Conservation (phyloP, 2,888 invertebrate species). For the Belgica antarctica region DNA sequence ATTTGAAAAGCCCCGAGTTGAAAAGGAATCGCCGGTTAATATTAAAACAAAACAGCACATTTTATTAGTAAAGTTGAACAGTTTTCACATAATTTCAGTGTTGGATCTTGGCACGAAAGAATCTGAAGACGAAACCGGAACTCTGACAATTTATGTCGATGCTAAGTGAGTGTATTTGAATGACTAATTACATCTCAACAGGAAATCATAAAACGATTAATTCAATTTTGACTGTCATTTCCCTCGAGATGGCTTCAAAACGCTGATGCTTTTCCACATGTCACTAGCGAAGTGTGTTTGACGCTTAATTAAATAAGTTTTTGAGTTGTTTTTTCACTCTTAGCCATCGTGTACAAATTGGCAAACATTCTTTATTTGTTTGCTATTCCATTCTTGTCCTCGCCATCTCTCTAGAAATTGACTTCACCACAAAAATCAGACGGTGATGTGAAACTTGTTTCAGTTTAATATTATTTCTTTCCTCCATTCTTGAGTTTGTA, state of each 20-base stretch:
- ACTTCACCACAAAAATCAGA: constrained; percentile 9
- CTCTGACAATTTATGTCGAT: neutral
- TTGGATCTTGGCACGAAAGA: neutral
- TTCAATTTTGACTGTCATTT: constrained; percentile 1
- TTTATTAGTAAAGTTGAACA: too few species aligned
- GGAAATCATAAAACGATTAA: constrained; percentile 19
- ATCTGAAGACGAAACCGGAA: neutral
- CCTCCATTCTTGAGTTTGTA: neutral
- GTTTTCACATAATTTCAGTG: too few species aligned
- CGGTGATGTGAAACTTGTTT: constrained; percentile 20
- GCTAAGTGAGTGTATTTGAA: neutral
- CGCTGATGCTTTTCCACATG: neutral
- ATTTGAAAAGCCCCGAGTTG: too few species aligned
- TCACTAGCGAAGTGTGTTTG: neutral
- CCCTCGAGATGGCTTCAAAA: too few species aligned
- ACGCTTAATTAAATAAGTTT: constrained; percentile 11
- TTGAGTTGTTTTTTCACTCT: neutral
- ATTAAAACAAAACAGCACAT: too few species aligned
- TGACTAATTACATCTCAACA: constrained; percentile 26
- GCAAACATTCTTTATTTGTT: constrained; percentile 18
- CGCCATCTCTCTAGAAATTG: constrained; percentile 1
- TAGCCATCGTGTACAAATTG: neutral
- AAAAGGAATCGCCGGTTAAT: neutral
- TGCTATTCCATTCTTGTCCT: neutral
- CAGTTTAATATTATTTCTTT: neutral